Evolutionary conservation across 2,113 vertebrate species (phyloP), one percentile per base, ranked within the genome.

Genomic region (Crypturellus undulatus): DNA sequence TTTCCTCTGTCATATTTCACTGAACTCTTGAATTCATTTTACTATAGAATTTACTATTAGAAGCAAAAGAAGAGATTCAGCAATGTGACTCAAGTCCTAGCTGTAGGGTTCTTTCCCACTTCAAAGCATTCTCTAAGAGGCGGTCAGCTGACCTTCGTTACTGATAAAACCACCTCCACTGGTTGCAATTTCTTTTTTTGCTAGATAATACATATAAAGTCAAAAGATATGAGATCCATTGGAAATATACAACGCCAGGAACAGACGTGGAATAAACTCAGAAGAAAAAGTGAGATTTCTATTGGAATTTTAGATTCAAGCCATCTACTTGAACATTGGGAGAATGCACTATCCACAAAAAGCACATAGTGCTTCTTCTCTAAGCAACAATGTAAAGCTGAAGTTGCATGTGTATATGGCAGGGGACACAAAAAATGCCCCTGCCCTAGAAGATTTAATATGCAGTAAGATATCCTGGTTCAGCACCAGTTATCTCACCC

Each of bases 361-460:
- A 12, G 6, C 38, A 73, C 49, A 65, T n/a, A 69, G 26, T 78
- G 38, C 62, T 69, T 83, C 56, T 49, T 60, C 43, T 47, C 56
- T 77, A 49, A 11, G 26, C 34, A 36, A 32, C n/a, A 59, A 24
- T 0, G 2, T 26, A 60, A 76, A 76, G 69, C n/a, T 49, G 76
- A 67, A 72, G 2, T 18, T 54, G 36, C 0, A 3, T n/a, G 30
- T 77, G 71, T 32, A 58, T 5, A 54, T 38, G 0, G 1, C 51
- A 67, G 26, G 12, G 80, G 43, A 49, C 10, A 49, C 10, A 21
- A 76, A 38, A 22, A 11, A 42, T 52, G 49, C 25, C 42, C 42
- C 60, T 54, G 25, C 40, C 36, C 47, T 1, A 0, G 8, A 63
- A 51, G 18, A 13, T 45, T 72, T 5, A 14, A 12, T 12, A 62